Percentiles rank a stretch among this genome's conserved stretches.
Conservation (phyloP, 2,888 invertebrate genomes). For the Xestia xanthographa region DNA sequence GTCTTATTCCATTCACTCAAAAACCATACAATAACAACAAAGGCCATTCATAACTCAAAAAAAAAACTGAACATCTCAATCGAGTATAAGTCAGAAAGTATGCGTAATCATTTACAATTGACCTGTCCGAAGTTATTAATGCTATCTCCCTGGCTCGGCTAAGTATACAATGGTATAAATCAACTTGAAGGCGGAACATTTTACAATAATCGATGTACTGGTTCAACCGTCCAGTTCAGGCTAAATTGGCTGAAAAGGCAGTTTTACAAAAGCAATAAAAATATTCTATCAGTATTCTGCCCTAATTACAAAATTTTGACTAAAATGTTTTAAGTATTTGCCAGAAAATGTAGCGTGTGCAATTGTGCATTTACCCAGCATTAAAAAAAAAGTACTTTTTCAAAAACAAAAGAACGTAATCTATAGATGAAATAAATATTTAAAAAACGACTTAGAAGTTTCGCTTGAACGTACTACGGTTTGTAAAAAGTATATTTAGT, state of each 20-base stretch:
- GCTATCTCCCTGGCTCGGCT: conserved; percentile 70
- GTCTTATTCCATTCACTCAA: conserved; percentile 26
- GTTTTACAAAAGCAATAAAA: conserved; percentile 29
- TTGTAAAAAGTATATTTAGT: conserved; percentile 90
- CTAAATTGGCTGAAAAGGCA: conserved; percentile 59
- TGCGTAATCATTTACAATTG: conserved; percentile 82
- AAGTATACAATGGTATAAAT: conserved; percentile 77
- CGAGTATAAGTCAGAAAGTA: conserved; percentile 60
- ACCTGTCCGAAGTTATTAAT: conserved; percentile 81
- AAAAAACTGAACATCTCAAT: conserved; percentile 63
- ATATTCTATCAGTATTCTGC: background rate
- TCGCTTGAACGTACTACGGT: conserved; percentile 87
- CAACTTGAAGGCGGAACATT: conserved; percentile 72
- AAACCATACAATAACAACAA: conserved; percentile 53
- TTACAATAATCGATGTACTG: conserved; percentile 70
- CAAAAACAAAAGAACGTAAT: conserved; percentile 74
- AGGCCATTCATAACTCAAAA: conserved; percentile 36
- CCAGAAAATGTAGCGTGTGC: background rate
- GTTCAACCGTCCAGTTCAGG: conserved; percentile 57
- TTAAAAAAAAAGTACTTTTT: conserved; percentile 69
- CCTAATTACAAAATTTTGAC: background rate
- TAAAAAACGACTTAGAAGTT: conserved; percentile 84
- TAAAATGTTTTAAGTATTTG: background rate
- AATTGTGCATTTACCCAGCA: conserved; percentile 26
- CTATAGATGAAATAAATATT: conserved; percentile 82